These are phyloP conservation scores for Clarias magur DNA, from an alignment of 2,113 vertebrate species.

Conservation along the genomic window DNA sequence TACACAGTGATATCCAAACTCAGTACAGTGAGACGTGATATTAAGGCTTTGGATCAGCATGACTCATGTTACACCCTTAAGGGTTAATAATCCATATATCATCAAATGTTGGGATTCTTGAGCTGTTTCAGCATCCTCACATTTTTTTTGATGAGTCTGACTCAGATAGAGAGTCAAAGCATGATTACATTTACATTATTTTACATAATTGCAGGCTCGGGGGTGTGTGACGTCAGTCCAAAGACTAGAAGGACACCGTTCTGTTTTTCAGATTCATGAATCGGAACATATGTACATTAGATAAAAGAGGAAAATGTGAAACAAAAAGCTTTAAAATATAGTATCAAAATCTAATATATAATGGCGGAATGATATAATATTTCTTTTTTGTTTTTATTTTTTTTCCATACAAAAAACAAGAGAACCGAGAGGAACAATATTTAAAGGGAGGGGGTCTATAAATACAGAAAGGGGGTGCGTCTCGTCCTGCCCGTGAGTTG, in stretches of 20 bases:
- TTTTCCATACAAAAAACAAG: conserved; percentile 38
- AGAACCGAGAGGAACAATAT: conserved; percentile 35
- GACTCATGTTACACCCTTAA: background rate
- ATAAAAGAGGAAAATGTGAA: background rate
- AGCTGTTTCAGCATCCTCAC: background rate
- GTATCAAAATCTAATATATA: conserved; percentile 52
- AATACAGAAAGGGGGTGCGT: conserved; percentile 48
- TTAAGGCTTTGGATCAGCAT: background rate
- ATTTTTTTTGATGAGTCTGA: background rate
- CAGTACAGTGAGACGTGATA: background rate
- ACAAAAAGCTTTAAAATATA: conserved; percentile 41
- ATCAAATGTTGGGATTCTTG: background rate
- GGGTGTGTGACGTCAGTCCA: background rate
- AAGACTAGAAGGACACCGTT: background rate
- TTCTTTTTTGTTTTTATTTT: conserved; percentile 6
- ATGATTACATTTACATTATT: background rate
- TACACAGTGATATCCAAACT: background rate
- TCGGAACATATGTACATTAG: background rate
- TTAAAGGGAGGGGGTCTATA: conserved; percentile 50
- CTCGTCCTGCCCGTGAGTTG: too few relatives aligned
- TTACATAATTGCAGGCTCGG: background rate
- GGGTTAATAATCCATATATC: background rate
- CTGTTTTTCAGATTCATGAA: background rate
- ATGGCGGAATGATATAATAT: conserved; percentile 56
- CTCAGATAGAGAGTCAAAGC: background rate